These are phyloP conservation scores for Heliconius charithonia DNA, from an alignment of 2,888 invertebrate species.

Conservation along the genomic window DNA sequence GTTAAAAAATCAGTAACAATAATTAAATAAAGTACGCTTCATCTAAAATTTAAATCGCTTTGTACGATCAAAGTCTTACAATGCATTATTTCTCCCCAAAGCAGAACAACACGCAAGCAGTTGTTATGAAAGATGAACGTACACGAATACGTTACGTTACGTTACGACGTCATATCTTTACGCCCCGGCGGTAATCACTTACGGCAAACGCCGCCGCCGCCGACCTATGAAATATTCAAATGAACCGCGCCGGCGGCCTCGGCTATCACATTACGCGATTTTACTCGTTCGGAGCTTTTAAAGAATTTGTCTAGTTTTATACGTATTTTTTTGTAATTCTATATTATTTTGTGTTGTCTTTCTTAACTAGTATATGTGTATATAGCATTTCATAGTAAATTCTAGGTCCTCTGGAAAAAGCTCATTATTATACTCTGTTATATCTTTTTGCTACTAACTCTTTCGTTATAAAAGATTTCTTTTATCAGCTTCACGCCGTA, in stretches of 20 bases:
- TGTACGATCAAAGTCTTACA: slow-evolving; percentile 20
- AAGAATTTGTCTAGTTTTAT: not conserved
- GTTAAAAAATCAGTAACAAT: not conserved
- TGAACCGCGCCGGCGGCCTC: slow-evolving; percentile 57
- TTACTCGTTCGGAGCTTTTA: slow-evolving; percentile 47
- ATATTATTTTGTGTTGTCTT: too few species aligned
- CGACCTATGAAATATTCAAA: slow-evolving; percentile 66
- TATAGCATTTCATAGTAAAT: too few species aligned
- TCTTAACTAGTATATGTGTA: too few species aligned
- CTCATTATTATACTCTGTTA: too few species aligned
- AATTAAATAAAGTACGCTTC: not conserved
- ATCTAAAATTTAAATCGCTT: slow-evolving; percentile 3
- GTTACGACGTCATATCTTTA: slow-evolving; percentile 33
- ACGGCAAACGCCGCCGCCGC: slow-evolving; percentile 53
- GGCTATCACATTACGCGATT: slow-evolving; percentile 61
- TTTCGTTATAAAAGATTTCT: too few species aligned
- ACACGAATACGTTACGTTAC: slow-evolving; percentile 28
- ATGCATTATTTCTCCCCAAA: slow-evolving; percentile 23
- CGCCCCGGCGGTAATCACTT: slow-evolving; percentile 50
- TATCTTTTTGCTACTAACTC: too few species aligned
- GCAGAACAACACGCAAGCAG: slow-evolving; percentile 19
- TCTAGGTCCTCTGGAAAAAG: too few species aligned
- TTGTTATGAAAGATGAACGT: slow-evolving; percentile 28
- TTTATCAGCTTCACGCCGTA: too few species aligned
- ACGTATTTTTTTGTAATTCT: too few species aligned